Evolutionary conservation across 2,888 invertebrate species (phyloP).

Genomic region (Agonopterix arenella): DNA sequence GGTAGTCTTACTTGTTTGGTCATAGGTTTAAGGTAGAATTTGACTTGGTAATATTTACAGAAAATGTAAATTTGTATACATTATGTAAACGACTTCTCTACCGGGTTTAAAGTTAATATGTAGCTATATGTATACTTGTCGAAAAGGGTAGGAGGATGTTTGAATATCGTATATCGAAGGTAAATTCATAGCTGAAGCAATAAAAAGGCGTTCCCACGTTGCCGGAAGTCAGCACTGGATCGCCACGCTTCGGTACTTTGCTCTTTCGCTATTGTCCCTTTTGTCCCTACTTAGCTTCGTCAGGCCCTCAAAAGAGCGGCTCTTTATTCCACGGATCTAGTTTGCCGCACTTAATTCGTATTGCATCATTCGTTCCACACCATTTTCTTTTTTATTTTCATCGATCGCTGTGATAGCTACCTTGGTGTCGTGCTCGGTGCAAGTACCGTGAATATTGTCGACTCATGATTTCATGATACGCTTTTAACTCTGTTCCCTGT

Average conservation of each 20-base stretch:
- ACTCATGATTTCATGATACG: conserved; percentile 20
- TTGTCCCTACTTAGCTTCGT: conserved; percentile 57
- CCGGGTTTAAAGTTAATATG: too few species aligned
- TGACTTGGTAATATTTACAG: too few species aligned
- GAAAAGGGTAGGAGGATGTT: conserved; percentile 15
- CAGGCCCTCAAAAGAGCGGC: conserved; percentile 55
- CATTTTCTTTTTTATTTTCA: conserved; percentile 41
- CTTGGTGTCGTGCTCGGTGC: conserved; percentile 19
- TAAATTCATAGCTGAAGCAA: background rate
- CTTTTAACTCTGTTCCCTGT: too few species aligned
- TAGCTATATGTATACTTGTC: too few species aligned
- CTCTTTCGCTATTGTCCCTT: conserved; percentile 64
- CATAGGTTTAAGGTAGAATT: too few species aligned
- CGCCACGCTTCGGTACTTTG: conserved; percentile 68
- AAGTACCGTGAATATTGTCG: conserved; percentile 20
- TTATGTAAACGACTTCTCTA: too few species aligned
- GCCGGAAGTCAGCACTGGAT: conserved; percentile 57
- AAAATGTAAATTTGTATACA: too few species aligned
- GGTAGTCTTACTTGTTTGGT: too few species aligned
- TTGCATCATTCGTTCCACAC: conserved; percentile 60
- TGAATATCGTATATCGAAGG: conserved; percentile 19
- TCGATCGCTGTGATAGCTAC: conserved; percentile 38
- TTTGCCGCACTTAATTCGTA: conserved; percentile 62
- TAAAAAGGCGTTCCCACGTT: conserved; percentile 55
- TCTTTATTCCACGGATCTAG: conserved; percentile 56